A percentile compares a stretch with the other conserved stretches of the same genome.
Conservation (phyloP, 2,888 invertebrate species). For the Lottia gigantea region DNA sequence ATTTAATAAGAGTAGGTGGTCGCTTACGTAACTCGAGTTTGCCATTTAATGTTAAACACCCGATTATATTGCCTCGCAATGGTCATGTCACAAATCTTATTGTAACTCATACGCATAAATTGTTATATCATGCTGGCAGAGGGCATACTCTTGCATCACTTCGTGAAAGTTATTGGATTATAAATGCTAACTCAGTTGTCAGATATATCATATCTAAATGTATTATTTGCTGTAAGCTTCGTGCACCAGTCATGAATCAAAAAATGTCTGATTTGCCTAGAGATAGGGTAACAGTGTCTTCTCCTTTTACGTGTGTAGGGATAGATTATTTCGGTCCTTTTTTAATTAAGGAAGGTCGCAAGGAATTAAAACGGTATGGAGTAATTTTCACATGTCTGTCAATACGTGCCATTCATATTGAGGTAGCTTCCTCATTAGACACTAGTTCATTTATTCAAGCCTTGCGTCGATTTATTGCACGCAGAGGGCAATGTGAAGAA, state of each 20-base stretch:
- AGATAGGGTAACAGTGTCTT: background rate
- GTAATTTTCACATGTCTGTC: slow-evolving; percentile 31
- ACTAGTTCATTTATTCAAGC: slow-evolving; percentile 29
- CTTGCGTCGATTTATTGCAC: slow-evolving; percentile 22
- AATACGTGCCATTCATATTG: slow-evolving; percentile 27
- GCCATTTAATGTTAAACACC: background rate
- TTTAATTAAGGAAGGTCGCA: slow-evolving; percentile 22
- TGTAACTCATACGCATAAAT: no score
- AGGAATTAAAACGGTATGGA: slow-evolving; percentile 26
- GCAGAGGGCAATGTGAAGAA: slow-evolving; percentile 17
- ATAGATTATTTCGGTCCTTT: slow-evolving; percentile 29
- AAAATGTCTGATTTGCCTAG: no score
- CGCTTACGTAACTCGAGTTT: background rate
- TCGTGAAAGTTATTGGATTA: background rate
- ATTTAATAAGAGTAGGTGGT: background rate
- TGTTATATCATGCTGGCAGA: background rate
- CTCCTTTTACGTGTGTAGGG: slow-evolving; percentile 25
- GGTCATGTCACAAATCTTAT: background rate
- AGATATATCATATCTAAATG: background rate
- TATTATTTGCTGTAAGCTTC: background rate
- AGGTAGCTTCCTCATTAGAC: slow-evolving; percentile 23
- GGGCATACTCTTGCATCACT: background rate
- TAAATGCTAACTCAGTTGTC: background rate
- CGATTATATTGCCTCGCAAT: no score
- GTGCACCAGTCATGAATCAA: background rate